A percentile compares a stretch with the other conserved stretches of the same genome.
Evolutionary conservation across 2,113 vertebrate species (phyloP).

Genomic region (Aphyosemion australe): DNA sequence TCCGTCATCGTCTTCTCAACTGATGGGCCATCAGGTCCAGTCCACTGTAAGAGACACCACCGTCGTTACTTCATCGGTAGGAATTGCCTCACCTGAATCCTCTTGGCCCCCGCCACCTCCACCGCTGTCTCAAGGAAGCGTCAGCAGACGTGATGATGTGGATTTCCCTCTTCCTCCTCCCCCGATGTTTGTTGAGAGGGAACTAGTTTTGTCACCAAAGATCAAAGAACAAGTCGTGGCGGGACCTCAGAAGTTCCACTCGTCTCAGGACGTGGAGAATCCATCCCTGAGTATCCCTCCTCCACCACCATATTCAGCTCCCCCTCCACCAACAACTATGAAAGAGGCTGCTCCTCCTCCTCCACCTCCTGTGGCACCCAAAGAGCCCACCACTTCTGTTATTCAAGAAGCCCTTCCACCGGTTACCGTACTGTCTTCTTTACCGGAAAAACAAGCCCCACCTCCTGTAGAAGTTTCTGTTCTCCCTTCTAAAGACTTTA

Average conservation of each 20-base stretch:
- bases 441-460: slow-evolving; percentile 2
- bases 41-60: slow-evolving; percentile 73
- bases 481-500: slow-evolving; percentile 21
- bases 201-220: not conserved
- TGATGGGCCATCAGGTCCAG: slow-evolving; percentile 80
- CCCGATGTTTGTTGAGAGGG: slow-evolving; percentile 53
- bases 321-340: slow-evolving; percentile 33
- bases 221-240: not conserved
- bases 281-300: slow-evolving; percentile 54
- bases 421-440: not conserved
- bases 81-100: slow-evolving; percentile 40
- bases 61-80: slow-evolving; percentile 1
- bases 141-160: slow-evolving; percentile 77
- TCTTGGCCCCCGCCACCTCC: slow-evolving; percentile 84
- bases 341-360: slow-evolving; percentile 2
- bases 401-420: not conserved
- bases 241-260: not conserved
- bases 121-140: slow-evolving; percentile 58
- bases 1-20: slow-evolving; percentile 79
- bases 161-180: slow-evolving; percentile 72
- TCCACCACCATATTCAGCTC: slow-evolving; percentile 62
- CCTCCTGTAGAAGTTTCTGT: slow-evolving; percentile 8
- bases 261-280: slow-evolving; percentile 25
- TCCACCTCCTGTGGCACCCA: slow-evolving; percentile 5
- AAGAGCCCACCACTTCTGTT: not conserved